Percentiles rank a stretch among this genome's conserved stretches.
These are phyloP conservation scores for Battus philenor DNA, from an alignment of 1,140 invertebrate species.

Conservation along the genomic window DNA sequence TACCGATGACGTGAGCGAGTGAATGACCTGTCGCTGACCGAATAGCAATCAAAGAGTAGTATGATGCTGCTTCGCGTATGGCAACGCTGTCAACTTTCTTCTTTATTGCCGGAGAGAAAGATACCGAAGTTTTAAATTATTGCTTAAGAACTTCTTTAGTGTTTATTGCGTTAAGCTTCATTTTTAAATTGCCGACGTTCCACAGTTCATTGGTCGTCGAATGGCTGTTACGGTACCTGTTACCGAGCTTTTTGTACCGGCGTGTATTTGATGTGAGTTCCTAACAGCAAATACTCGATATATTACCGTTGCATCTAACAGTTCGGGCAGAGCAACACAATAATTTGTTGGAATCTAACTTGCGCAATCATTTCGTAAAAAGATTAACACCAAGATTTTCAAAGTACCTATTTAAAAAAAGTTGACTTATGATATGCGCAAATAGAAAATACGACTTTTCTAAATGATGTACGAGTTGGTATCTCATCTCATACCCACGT, in stretches of 20 bases:
- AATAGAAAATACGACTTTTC: too few species aligned
- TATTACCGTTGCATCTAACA: background rate
- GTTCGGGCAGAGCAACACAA: too few species aligned
- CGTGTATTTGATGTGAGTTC: background rate
- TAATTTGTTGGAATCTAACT: too few species aligned
- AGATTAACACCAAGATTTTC: too few species aligned
- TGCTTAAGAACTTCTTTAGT: background rate
- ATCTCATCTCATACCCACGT: too few species aligned
- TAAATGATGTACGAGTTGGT: too few species aligned
- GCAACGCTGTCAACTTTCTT: conserved; percentile 33
- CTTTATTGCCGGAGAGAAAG: conserved; percentile 21
- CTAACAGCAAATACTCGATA: too few species aligned
- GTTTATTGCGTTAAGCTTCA: conserved; percentile 6
- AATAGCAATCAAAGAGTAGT: conserved; percentile 20
- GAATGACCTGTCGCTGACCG: conserved; percentile 44
- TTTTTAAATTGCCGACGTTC: conserved; percentile 7
- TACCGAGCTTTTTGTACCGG: conserved; percentile 4
- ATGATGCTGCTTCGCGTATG: conserved; percentile 14
- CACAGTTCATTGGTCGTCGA: conserved; percentile 15
- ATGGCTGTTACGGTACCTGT: conserved; percentile 13
- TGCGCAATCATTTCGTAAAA: too few species aligned
- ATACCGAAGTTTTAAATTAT: background rate
- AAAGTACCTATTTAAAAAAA: too few species aligned
- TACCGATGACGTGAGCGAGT: conserved; percentile 40
- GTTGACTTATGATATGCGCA: too few species aligned